Base-by-base conservation (phyloP, 2,113 vertebrate species). In the Callocephalon fimbriatum region DNA sequence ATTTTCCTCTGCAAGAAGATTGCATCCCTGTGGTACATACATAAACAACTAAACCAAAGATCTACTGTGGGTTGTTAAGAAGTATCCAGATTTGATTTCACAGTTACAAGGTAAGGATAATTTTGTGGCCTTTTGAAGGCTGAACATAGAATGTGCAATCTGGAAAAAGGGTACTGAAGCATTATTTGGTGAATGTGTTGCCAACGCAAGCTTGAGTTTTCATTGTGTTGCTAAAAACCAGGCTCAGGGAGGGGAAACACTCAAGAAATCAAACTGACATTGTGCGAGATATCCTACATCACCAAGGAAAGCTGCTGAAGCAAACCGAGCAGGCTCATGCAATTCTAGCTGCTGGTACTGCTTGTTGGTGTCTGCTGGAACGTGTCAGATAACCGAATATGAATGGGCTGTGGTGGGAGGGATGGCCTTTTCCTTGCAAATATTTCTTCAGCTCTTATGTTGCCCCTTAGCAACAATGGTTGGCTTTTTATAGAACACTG, bases 401-500 rank as follows among this genome's bases (percentile, higher is more conserved):
- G 67, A 67, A 68, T n/a, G 48, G 42, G 45, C 10, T 65, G 54
- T 8, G 21, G 53, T 58, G 68, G 89, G 92, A 97, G 74, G 93
- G 88, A 78, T 92, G 78, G 58, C 53, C 83, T 93, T 96, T 96
- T 97, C 75, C 86, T 90, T 97, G 74, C 84, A 96, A 97, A 97
- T 96, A 93, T 95, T 95, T 97, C 91, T 96, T 96, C 76, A 80
- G 79, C 68, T 91, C 91, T 96, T 96, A 84, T 63, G 48, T 92
- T 96, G 90, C 75, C 96, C 82, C 12, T 72, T 83, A 94, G 91
- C 74, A 97, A 71, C 95, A 89, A 85, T 16, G 45, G 76, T 67
- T 71, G 40, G 76, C 66, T 95, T 98, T 98, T 96, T 97, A 97
- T 90, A 97, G 96, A 97, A 76, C 62, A 80, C 87, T 81, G 79